These are phyloP conservation scores for Clostera curtula DNA, from an alignment of 2,888 invertebrate species.

Conservation along the genomic window DNA sequence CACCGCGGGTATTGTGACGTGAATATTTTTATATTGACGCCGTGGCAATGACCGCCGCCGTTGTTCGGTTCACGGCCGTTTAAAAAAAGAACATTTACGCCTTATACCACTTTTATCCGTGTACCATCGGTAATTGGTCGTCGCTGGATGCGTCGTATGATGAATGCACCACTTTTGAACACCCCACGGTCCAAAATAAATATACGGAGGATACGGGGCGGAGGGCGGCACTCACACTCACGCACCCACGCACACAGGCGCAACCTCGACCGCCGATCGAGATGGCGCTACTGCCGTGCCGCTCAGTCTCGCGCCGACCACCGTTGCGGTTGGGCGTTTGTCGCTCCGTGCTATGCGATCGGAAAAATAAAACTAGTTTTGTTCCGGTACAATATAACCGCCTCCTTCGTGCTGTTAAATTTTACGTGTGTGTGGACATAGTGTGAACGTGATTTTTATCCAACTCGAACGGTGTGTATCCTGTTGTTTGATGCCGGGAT, in stretches of 20 bases:
- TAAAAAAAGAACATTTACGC: slow-evolving; percentile 47
- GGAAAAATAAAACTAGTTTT: slow-evolving; percentile 70
- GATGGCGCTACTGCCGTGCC: slow-evolving; percentile 63
- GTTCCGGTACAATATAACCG: slow-evolving; percentile 57
- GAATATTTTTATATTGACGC: slow-evolving; percentile 59
- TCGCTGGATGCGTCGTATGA: slow-evolving; percentile 21
- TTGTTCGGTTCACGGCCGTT: slow-evolving; percentile 65
- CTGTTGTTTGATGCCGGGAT: slow-evolving; percentile 24
- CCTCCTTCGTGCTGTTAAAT: slow-evolving; percentile 49
- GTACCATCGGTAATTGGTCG: slow-evolving; percentile 23
- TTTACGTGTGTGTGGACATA: slow-evolving; percentile 61
- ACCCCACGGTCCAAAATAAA: slow-evolving; percentile 63
- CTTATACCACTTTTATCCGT: slow-evolving; percentile 37
- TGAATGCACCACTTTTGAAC: slow-evolving; percentile 29
- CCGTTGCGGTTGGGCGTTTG: slow-evolving; percentile 48
- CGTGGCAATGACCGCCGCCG: slow-evolving; percentile 67
- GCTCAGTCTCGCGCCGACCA: slow-evolving; percentile 74
- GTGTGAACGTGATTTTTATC: slow-evolving; percentile 54
- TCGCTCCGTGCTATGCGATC: slow-evolving; percentile 52
- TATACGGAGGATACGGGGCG: slow-evolving; percentile 39
- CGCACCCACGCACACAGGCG: slow-evolving; percentile 43
- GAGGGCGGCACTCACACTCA: slow-evolving; percentile 40
- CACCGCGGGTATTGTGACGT: slow-evolving; percentile 51
- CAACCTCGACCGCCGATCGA: slow-evolving; percentile 37
- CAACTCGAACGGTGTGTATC: slow-evolving; percentile 62